Base-by-base conservation (phyloP, 2,113 vertebrate species). In the Sinocyclocheilus anophthalmus region DNA sequence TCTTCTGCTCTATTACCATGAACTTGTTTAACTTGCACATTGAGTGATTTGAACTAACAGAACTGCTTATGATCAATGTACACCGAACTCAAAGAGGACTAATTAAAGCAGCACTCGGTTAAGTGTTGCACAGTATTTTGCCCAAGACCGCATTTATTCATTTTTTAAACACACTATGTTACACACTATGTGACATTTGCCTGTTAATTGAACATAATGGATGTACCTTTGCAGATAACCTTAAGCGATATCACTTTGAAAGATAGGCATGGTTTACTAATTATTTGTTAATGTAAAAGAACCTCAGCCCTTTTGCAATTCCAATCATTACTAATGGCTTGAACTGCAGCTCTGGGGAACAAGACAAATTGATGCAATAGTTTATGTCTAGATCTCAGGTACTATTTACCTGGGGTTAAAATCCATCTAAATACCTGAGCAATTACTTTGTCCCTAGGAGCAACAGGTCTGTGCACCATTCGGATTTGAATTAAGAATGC, bases 361-460 rank as follows among this genome's bases (percentile, higher is more conserved):
- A 87, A 87, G 77, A 67, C 85, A 82, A 6, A 77, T 70, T 16
- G 53, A 33, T 55, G 75, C 57, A n/a, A 70, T 18, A 83, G 73
- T 81, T 83, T 76, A 86, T 79, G 69, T 80, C 48, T 75, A 61
- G 24, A 45, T 42, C 57, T 24, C 53, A 82, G 75, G 22, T n/a
- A n/a, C 57, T n/a, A n/a, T 61, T 61, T 77, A 90, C 76, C 63
- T 77, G 24, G n/a, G 42, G 55, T 87, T 63, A 78, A 86, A 87
- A 76, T 80, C 67, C 78, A 85, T 83, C 50, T 7, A 85, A 86
- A 80, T 86, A 45, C 76, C 57, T 72, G 48, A 76, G 85, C 42
- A 78, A 77, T 50, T 89, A n/a, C 26, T 18, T 83, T 33, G 57
- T 82, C 3, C 45, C 30, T 72, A 42, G 39, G 37, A 42, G 11